Percentiles rank a stretch among this genome's conserved stretches.
Evolutionary conservation across 2,113 vertebrate genomes (phyloP).

Genomic region (Elephantulus edwardii): DNA sequence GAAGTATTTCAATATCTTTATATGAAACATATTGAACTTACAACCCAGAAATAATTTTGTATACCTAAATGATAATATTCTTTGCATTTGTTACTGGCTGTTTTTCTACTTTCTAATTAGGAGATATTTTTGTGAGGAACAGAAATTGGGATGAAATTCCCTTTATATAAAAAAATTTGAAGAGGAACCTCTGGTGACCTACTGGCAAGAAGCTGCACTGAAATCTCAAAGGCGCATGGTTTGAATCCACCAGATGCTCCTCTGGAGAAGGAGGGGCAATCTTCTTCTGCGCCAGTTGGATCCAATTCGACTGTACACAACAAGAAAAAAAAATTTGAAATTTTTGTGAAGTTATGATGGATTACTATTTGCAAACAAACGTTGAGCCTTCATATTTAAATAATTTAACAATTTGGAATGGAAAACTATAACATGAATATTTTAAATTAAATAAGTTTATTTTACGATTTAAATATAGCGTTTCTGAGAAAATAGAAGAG

Average conservation of each 20-base stretch:
- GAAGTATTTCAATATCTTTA: slow-evolving; percentile 81
- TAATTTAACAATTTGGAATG: slow-evolving; percentile 76
- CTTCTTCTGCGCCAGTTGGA: no score
- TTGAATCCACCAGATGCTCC: no score
- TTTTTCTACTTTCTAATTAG: slow-evolving; percentile 79
- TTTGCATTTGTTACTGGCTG: slow-evolving; percentile 75
- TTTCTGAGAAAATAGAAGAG: no score
- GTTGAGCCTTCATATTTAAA: slow-evolving; percentile 82
- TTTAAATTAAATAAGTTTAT: no score
- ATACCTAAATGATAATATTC: not conserved
- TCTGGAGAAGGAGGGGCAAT: no score
- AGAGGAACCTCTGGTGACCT: no score
- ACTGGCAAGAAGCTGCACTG: no score
- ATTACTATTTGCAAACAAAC: slow-evolving; percentile 78
- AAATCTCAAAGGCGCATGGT: no score
- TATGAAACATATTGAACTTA: slow-evolving; percentile 79
- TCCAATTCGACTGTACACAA: no score
- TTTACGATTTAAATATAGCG: no score
- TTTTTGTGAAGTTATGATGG: slow-evolving; percentile 74
- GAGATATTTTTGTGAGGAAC: slow-evolving; percentile 70
- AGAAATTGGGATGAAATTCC: slow-evolving; percentile 79
- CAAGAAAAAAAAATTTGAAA: slow-evolving; percentile 71
- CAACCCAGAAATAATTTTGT: not conserved
- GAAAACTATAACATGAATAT: no score
- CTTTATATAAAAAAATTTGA: no score